Conservation (phyloP, 2,113 vertebrate genomes). For the Buteo buteo region DNA sequence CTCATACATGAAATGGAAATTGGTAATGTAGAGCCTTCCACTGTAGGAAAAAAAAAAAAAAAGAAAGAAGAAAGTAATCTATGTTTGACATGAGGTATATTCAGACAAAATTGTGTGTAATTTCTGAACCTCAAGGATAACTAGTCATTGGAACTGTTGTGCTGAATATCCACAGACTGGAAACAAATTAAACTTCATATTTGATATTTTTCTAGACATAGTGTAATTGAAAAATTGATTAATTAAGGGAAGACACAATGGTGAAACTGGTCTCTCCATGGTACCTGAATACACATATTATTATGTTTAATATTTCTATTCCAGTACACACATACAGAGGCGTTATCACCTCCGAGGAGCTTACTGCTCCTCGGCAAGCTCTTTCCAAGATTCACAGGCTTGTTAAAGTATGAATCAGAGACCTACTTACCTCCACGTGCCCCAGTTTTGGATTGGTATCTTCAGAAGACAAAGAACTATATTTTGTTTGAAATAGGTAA, state of each 20-base stretch:
- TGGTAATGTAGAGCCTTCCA: background rate
- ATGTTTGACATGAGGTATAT: background rate
- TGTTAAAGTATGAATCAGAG: too few relatives aligned
- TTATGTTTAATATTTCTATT: background rate
- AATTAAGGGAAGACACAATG: background rate
- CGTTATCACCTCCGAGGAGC: background rate
- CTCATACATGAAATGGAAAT: background rate
- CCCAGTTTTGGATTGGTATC: background rate
- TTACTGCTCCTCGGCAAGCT: background rate
- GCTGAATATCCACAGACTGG: background rate
- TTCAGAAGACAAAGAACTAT: background rate
- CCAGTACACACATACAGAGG: too few relatives aligned
- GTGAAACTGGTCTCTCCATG: background rate
- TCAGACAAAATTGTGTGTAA: accelerated
- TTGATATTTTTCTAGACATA: background rate
- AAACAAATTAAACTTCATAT: background rate
- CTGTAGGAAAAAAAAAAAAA: background rate
- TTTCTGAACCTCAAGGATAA: background rate
- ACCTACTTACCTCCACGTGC: background rate
- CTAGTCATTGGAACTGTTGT: too few relatives aligned
- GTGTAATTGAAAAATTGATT: background rate
- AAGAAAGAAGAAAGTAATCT: background rate
- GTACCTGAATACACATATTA: background rate
- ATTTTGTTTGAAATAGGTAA: background rate
- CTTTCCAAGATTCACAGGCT: background rate